phyloP scores from a whole-genome alignment of 2,113 vertebrate genomes.

The Recurvirostra avosetta region DNA sequence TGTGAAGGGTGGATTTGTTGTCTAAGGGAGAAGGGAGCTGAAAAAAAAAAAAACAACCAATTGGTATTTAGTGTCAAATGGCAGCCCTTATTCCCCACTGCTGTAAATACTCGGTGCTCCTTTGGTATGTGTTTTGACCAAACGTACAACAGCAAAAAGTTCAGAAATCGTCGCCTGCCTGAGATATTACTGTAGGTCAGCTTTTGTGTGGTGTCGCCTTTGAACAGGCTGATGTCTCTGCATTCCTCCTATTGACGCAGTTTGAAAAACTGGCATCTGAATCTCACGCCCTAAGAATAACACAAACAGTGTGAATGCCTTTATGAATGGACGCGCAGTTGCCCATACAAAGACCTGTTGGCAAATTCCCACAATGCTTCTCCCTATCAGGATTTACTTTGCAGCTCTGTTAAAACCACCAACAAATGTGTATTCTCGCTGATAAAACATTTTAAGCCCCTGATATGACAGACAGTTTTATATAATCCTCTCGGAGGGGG shows the following conservation, averaged over 20 bases:
- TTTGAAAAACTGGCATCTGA: neutral
- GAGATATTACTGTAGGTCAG: neutral
- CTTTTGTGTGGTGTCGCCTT: neutral
- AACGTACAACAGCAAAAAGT: neutral
- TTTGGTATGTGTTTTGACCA: neutral
- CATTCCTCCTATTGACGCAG: neutral
- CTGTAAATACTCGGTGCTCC: neutral
- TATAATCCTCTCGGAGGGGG: neutral
- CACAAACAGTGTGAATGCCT: neutral
- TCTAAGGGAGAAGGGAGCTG: neutral
- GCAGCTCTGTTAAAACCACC: neutral
- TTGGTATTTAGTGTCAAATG: neutral
- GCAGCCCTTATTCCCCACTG: neutral
- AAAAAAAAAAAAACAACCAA: neutral
- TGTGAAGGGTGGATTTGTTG: neutral
- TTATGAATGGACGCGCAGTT: neutral
- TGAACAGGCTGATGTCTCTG: neutral
- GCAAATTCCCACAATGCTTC: neutral
- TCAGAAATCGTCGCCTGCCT: neutral
- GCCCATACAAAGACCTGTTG: neutral
- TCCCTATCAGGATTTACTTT: neutral
- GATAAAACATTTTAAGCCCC: neutral
- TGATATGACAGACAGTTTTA: neutral
- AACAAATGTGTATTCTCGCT: neutral
- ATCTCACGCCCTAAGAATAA: neutral